These are phyloP conservation scores for Margarornis squamiger DNA, from an alignment of 2,797 vertebrate genomes.

Conservation along the genomic window DNA sequence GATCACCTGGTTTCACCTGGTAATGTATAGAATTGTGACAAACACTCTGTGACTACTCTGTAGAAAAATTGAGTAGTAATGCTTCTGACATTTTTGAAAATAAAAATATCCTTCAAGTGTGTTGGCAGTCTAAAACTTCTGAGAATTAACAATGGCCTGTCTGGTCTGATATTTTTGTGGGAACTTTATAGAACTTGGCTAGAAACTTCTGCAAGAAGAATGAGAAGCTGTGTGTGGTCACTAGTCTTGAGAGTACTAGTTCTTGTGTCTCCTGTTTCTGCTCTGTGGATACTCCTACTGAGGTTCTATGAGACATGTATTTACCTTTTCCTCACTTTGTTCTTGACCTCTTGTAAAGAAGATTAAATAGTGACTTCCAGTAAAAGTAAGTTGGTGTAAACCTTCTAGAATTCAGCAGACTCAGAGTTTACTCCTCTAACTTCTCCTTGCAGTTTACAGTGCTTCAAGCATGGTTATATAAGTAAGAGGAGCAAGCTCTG, in stretches of 20 bases:
- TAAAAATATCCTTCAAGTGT: neutral
- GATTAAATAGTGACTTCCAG: neutral
- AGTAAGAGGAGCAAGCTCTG: neutral
- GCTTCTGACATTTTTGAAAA: neutral
- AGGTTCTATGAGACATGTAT: neutral
- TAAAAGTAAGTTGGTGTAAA: neutral
- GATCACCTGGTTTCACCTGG: neutral
- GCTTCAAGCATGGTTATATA: neutral
- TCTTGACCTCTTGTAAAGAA: neutral
- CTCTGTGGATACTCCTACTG: neutral
- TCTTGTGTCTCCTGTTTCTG: neutral
- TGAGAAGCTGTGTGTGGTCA: neutral
- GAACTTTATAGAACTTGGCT: neutral
- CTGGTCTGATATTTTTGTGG: neutral
- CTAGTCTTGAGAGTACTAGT: neutral
- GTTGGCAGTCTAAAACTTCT: neutral
- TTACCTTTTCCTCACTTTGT: neutral
- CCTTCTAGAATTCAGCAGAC: neutral
- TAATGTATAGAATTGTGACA: accelerated
- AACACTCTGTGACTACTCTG: neutral
- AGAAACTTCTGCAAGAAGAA: neutral
- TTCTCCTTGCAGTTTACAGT: neutral
- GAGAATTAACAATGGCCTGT: neutral
- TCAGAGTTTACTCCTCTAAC: neutral
- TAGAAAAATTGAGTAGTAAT: neutral